A percentile compares a stretch with the other conserved stretches of the same genome.
Conservation (phyloP, 2,113 vertebrate genomes). For the Cnemophilus loriae region DNA sequence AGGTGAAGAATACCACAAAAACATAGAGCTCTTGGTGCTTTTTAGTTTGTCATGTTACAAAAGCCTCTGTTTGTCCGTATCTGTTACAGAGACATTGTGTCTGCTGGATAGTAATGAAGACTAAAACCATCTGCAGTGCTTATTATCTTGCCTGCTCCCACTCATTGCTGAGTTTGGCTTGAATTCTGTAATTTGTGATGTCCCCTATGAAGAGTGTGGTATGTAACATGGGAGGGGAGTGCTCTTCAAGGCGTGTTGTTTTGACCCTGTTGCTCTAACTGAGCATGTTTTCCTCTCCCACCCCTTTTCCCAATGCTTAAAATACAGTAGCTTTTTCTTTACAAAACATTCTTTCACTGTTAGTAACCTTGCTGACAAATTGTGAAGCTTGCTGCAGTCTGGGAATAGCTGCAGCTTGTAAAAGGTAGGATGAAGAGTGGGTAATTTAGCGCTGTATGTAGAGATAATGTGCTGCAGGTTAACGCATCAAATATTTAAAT, state of each 20-base stretch:
- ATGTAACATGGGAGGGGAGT: neutral
- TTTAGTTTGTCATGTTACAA: neutral
- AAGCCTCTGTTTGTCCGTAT: neutral
- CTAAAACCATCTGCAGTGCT: constrained; percentile 9
- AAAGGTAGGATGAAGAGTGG: neutral
- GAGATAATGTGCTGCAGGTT: neutral
- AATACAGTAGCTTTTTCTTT: neutral
- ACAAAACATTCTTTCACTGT: neutral
- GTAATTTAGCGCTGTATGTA: neutral
- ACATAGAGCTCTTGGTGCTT: neutral
- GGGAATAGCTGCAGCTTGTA: neutral
- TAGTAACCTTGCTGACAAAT: neutral
- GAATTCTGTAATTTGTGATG: neutral
- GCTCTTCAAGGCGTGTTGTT: neutral
- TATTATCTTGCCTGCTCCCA: constrained; percentile 6
- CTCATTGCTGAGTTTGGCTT: neutral
- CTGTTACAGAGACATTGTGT: neutral
- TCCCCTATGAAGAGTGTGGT: neutral
- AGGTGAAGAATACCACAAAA: neutral
- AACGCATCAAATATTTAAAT: neutral
- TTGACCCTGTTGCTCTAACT: neutral
- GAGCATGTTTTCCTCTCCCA: neutral
- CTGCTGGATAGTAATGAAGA: neutral
- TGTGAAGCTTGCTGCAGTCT: neutral
- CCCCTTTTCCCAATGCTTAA: neutral